Base-by-base conservation (phyloP, 2,113 vertebrate species). In the Panurus biarmicus region DNA sequence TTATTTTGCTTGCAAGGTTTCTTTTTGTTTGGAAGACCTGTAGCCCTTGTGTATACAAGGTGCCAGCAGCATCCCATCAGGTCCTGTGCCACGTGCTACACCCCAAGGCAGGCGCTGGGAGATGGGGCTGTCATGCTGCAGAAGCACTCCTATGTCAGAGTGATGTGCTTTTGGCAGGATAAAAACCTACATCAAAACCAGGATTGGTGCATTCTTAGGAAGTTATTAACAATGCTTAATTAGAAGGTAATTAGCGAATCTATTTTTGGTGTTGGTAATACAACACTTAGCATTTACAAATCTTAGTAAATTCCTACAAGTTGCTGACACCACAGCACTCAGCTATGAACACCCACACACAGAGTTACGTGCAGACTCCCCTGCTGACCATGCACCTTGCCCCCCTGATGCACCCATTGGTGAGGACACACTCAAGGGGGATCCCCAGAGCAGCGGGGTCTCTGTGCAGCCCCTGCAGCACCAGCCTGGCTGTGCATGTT, bases 391-490 rank as follows among this genome's bases (percentile, higher is more conserved):
- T 40, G 47, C 47, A 18, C 31, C n/a, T 77, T 81, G 25, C 7
- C 40, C 13, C 56, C 40, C 33, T n/a, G n/a, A 7, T 22, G 16
- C 7, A 18, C 4, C 18, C 0, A 0, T 1, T 24, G 12, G 4
- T 10, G 12, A 58, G 19, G 29, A 38, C 12, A 6, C 21, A 9
- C 36, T 6, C n/a, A 36, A 19, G 21, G 6, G 18, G 64, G 29
- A 42, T 66, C 10, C 28, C 9, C 12, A 36, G 14, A 42, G 38
- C 29, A 28, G n/a, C 8, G 2, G 8, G 21, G 4, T 53, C n/a
- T 77, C 40, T 47, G 24, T 82, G 51, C 51, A 85, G 12, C 36
- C 28, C 44, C 31, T 1, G 1, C 36, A 66, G 47, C 4, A 8
- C 44, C 44, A 64, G 25, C 44, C 83, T 3, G 5, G 40, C 45